Base-by-base conservation (phyloP, 2,797 vertebrate species). In the Octomys mimax region DNA sequence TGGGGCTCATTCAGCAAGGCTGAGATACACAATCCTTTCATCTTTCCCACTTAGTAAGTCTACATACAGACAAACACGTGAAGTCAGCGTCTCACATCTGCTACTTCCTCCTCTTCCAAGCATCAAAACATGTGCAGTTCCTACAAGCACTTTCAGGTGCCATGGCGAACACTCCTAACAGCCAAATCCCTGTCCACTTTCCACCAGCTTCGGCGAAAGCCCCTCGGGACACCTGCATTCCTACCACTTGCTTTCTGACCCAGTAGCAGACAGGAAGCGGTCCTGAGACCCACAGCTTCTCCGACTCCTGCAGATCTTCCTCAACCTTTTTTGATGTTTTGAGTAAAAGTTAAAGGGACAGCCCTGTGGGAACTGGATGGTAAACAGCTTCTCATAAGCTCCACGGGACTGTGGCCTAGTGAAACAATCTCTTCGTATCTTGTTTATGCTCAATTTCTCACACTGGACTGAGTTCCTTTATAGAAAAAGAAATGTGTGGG, bases 401-500 rank as follows among this genome's bases (percentile, higher is more conserved):
- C 77, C 18, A 49, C 59, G 49, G 13, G 22, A 77, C 28, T 92
- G 49, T 62, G n/a, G 75, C 54, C 31, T 0, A 0, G 39, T 8
- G 33, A 36, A 64, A 46, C 28, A 77, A 18, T 54, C 83, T 82
- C 57, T 91, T 81, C 70, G 79, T 10, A 73, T 5, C 26, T 49
- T 73, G 68, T 82, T 7, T 88, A 18, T 1, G 9, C 80, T 87
- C 91, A 83, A 86, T 88, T 96, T 83, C 61, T 88, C 93, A 94
- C 21, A 36, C 36, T 57, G 52, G 26, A 89, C 52, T 78, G 36
- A 87, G 31, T 42, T 89, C 66, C 80, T 94, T 85, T 82, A 77
- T 6, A 52, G 52, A 57, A 95, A 94, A 95, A 62, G 33, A 93
- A 96, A 80, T 4, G 18, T 68, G 52, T 86, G 22, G 9, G 87